Evolutionary conservation across 2,113 vertebrate species (phyloP), one percentile per base, ranked within the genome.

Genomic region (Opisthocomus hoazin): DNA sequence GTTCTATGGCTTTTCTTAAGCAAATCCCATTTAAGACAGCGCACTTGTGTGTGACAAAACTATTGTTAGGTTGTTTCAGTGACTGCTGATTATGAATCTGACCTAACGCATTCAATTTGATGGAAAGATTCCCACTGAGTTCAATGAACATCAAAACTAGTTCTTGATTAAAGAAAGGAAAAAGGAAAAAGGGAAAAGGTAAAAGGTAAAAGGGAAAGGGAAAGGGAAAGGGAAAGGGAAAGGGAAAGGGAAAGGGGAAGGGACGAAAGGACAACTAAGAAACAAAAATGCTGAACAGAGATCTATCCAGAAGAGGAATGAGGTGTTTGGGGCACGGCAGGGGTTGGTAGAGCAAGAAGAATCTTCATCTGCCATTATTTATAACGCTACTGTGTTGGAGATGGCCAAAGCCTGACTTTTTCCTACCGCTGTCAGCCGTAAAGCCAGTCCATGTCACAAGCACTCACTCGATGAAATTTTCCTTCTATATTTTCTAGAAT

Each of bases 1-100:
- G 83, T 92, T 94, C 89, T 93, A 80, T 90, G 41, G 66, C 71
- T 81, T 96, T 96, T 95, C 90, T 77, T 50, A 91, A 93, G 75
- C 64, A 96, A 94, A 97, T 92, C 92, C 76, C 46, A 90, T 96
- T 93, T 93, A 86, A 94, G 92, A 86, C 77, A 89, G 71, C 43
- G 60, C 61, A 43, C 26, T 58, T 88, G 71, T 4, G 63, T 95
- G 90, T 92, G 85, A 95, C 71, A 88, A 95, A 94, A 83, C 87
- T 56, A 92, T 92, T 95, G 91, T 92, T 86, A 46, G 46, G 37
- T 63, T 95, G 89, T 91, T 94, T 87, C 84, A 80, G 75, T 56
- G 34, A 58, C 78, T 93, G 88, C 87, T 86, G 90, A 83, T 95
- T 82, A 88, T 70, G 63, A 93, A 88, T 90, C 92, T 93, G 79